phyloP scores from a whole-genome alignment of 2,888 invertebrate genomes.

The Xanthorhoe designata region DNA sequence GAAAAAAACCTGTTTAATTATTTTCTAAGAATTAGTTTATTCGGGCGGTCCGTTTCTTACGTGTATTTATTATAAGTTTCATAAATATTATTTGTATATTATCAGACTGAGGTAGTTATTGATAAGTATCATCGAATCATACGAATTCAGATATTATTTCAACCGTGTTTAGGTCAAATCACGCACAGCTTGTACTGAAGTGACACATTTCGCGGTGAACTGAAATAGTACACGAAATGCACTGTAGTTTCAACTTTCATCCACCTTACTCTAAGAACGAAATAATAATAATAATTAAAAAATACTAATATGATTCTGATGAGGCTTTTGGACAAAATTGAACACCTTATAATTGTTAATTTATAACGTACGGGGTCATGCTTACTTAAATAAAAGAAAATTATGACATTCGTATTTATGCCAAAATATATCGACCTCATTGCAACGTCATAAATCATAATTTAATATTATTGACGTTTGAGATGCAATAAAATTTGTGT shows the following conservation, averaged over 20 bases:
- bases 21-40: constrained; percentile 60
- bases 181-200: constrained; percentile 29
- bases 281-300: background rate
- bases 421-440: background rate
- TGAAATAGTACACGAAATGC: background rate
- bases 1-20: constrained; percentile 63
- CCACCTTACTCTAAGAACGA: background rate
- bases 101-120: constrained; percentile 54
- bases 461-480: background rate
- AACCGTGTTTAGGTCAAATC: constrained; percentile 22
- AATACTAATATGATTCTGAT: constrained; percentile 9
- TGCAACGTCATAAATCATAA: background rate
- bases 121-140: constrained; percentile 41
- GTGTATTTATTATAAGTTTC: constrained; percentile 54
- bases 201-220: constrained; percentile 4
- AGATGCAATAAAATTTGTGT: background rate
- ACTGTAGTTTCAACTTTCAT: constrained; percentile 9
- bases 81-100: constrained; percentile 41
- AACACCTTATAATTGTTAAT: background rate
- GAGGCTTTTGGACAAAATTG: background rate
- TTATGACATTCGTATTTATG: background rate
- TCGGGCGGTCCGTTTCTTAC: constrained; percentile 59
- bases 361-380: too few relatives aligned
- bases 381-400: background rate
- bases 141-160: constrained; percentile 42